phyloP scores from a whole-genome alignment of 2,113 vertebrate genomes.

The Peromyscus maniculatus region DNA sequence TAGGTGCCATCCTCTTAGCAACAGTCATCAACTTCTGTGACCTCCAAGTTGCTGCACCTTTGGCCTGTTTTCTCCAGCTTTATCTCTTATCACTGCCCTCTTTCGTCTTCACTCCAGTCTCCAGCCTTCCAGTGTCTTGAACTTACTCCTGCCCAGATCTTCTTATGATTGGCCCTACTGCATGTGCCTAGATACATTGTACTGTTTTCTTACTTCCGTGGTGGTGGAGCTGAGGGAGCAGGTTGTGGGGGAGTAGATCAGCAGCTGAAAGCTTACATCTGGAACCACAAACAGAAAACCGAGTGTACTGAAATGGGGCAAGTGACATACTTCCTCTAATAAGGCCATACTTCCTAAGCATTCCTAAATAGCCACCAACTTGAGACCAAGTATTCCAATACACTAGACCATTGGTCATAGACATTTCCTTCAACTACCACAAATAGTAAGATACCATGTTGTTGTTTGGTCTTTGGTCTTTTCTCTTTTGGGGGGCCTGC shows the following conservation, averaged over 20 bases:
- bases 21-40: not conserved
- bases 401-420: not conserved
- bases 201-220: not conserved
- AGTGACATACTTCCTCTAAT: not conserved
- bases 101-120: not conserved
- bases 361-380: not conserved
- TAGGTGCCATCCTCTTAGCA: not conserved
- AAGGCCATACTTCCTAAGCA: not conserved
- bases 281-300: not conserved
- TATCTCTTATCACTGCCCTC: not conserved
- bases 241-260: not conserved
- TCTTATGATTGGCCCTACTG: not conserved
- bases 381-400: not conserved
- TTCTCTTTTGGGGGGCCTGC: no score
- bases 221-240: not conserved
- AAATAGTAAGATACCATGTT: not conserved
- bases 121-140: not conserved
- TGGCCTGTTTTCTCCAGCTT: not conserved
- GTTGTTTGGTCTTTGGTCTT: no score
- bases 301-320: not conserved
- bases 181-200: fast-evolving
- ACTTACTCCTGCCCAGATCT: not conserved
- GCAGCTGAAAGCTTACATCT: not conserved
- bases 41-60: not conserved
- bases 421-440: not conserved